Evolutionary conservation across 2,797 vertebrate genomes (phyloP).

Genomic region (Phrynocephalus guinanensis): DNA sequence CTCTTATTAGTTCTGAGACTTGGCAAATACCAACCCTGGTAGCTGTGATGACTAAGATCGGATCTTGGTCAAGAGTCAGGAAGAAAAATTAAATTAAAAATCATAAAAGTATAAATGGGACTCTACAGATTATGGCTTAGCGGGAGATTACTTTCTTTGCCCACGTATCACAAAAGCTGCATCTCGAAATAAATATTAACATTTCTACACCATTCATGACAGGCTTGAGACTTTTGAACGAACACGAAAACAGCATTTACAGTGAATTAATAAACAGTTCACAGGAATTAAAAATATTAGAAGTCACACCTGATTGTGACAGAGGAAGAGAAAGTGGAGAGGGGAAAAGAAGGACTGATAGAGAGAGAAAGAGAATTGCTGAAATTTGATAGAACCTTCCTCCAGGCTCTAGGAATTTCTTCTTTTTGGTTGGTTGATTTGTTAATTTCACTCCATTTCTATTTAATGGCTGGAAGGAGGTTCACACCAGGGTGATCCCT

Average conservation of each 20-base stretch:
- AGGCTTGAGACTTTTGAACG: background rate
- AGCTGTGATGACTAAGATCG: background rate
- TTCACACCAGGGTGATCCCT: constrained; percentile 72
- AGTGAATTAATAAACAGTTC: background rate
- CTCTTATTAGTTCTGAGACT: background rate
- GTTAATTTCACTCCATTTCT: constrained; percentile 73
- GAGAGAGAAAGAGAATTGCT: constrained; percentile 21
- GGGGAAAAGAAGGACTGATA: background rate
- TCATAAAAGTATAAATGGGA: background rate
- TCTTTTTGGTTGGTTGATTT: constrained; percentile 65
- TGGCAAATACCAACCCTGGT: background rate
- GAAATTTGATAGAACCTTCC: constrained; percentile 16
- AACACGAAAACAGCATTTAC: background rate
- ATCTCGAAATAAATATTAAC: background rate
- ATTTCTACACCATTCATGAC: constrained; percentile 1
- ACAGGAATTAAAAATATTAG: constrained; percentile 8
- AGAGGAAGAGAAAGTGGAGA: background rate
- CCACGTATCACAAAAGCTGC: too few relatives aligned
- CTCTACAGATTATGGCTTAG: background rate
- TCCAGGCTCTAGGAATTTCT: constrained; percentile 34
- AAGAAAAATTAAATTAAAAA: background rate
- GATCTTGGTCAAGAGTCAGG: background rate
- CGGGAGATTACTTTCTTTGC: too few relatives aligned
- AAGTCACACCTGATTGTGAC: constrained; percentile 4
- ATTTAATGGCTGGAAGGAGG: constrained; percentile 72